Base-by-base conservation (phyloP, 2,888 invertebrate genomes). In the Drepana falcataria region DNA sequence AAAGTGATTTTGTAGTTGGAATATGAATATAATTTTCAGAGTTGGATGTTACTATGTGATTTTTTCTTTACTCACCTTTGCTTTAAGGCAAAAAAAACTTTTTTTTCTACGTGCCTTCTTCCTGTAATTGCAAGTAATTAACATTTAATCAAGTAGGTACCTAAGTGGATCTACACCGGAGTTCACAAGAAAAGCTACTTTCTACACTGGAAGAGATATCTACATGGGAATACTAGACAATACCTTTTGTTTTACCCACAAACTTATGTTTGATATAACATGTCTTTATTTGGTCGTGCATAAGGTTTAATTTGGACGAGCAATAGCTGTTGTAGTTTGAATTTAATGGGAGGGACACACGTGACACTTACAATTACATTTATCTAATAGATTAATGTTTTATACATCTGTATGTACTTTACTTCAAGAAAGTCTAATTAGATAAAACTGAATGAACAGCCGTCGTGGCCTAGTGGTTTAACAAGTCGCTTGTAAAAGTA, bases 211-310 rank as follows among this genome's bases (percentile, higher is more conserved):
- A 75, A 75, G 62, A 66, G 66, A 74, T 74, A 77, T 72, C 71
- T 65, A 67, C 69, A 68, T 79, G 79, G 64, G 79, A 79, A 78
- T 64, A 60, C 9, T 58, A 69, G 55, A 79, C 77, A 79, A 79
- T 79, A 71, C 69, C 59, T 63, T 69, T 68, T 77, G 77, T 76
- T 52, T 49, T 49, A 51, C 34, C 47, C 21, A 62, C 64, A 52
- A 63, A 60, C 44, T 35, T 53, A 49, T 54, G 35, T 51, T 47
- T 52, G 52, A 34, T 3, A 2, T 2, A 37, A 34, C 33, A 7
- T 40, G 40, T 2, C 9, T 51, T 40, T 51, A 51, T 51, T 3
- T 4, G 0, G 2, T 3, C 4, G 1, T 1, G 4, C 2, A 9
- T 51, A 51, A 40, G 34, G 51, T 51, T 51, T 21, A 40, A 34